Evolutionary conservation across 2,888 invertebrate species (phyloP).

Genomic region (Yponomeuta cagnagella): DNA sequence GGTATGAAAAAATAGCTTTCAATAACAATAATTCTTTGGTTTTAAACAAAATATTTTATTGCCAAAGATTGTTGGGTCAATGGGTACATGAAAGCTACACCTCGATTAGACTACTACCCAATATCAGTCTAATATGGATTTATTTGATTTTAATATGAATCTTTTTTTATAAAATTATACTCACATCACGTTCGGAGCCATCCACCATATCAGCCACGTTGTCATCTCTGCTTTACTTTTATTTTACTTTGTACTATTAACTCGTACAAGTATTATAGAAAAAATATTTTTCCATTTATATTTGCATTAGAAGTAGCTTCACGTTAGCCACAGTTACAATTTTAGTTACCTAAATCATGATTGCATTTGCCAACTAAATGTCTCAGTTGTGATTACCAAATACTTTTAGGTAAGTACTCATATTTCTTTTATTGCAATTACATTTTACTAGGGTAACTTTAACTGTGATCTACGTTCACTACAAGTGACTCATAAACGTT

Average conservation of each 20-base stretch:
- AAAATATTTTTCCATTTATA: neutral
- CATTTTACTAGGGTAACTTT: too few species aligned
- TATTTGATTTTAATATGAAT: slow-evolving; percentile 7
- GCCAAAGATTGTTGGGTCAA: slow-evolving; percentile 53
- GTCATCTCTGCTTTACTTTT: slow-evolving; percentile 6
- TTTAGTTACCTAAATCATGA: neutral
- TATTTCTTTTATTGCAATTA: too few species aligned
- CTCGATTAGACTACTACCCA: slow-evolving; percentile 46
- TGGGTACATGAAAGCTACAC: slow-evolving; percentile 53
- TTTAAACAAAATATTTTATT: slow-evolving; percentile 46
- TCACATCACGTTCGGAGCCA: slow-evolving; percentile 8
- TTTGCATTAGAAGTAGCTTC: neutral
- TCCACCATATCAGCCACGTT: slow-evolving; percentile 7
- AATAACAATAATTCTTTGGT: slow-evolving; percentile 61
- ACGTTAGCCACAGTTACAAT: neutral
- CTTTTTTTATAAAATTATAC: slow-evolving; percentile 13
- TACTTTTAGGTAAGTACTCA: too few species aligned
- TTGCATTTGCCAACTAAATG: too few species aligned
- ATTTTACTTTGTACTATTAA: neutral
- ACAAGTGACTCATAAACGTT: too few species aligned
- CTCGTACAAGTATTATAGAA: neutral
- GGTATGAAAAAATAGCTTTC: slow-evolving; percentile 35
- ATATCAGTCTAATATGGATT: slow-evolving; percentile 51
- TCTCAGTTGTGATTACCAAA: too few species aligned
- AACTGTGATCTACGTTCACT: too few species aligned